Evolutionary conservation across 2,888 invertebrate species (phyloP), one percentile per base, ranked within the genome.

Genomic region (Anarsia innoxiella): DNA sequence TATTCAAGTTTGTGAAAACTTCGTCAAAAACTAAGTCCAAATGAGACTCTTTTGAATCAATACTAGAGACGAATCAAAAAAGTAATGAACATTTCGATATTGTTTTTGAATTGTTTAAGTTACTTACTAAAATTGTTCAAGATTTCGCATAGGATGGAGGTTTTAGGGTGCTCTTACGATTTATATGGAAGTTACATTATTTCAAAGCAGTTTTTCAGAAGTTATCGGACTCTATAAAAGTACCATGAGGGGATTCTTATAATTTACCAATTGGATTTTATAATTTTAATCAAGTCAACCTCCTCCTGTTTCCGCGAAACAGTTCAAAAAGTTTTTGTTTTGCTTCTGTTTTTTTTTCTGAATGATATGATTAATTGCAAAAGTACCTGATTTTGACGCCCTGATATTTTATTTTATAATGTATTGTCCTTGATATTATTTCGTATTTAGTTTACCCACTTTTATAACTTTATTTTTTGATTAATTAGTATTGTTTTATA

Each of bases 281-380:
- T 60, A 59, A 53, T 66, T 64, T 61, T 48, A 56, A 59, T 59
- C 51, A 68, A 65, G 66, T 66, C 64, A 63, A 79, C 83, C 83
- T 83, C 83, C 83, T 77, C 83, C 83, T 83, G 83, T 83, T 82
- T 75, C 72, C 77, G 67, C 71, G 67, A 57, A 58, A 67, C 59
- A 62, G 52, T 50, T 46, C 45, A 46, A 44, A 45, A 58, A 46
- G 47, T 56, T 58, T 51, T 46, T 32, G 4, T 29, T 59, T 60
- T 59, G 52, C 57, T 62, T 66, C 57, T 38, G 49, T 53, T 58
- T 53, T 60, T 52, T 55, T 45, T 47, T 51, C 47, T 48, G 57
- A 51, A 43, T 47, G 50, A 46, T 35, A 41, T 41, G 51, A 31
- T 44, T 40, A 37, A 35, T 23, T 42, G 19, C 19, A 3, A 1